Conservation (phyloP, 2,888 invertebrate genomes). For the Hoplodrina blanda region DNA sequence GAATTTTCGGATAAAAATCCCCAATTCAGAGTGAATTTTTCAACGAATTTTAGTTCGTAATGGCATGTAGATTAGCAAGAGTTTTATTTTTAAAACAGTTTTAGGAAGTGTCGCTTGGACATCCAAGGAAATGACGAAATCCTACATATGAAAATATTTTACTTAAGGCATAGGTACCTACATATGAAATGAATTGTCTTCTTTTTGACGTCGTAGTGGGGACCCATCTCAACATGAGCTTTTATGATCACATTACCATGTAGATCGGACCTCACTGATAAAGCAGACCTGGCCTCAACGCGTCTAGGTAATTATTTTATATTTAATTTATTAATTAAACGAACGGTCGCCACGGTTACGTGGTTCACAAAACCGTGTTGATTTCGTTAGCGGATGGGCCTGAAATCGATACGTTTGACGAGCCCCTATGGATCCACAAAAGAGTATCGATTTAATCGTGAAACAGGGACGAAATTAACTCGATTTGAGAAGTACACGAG, state of each 20-base stretch:
- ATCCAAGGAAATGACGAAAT: too few species aligned
- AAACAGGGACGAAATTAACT: constrained; percentile 17
- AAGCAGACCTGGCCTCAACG: constrained; percentile 20
- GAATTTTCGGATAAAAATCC: constrained; percentile 24
- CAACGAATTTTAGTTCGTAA: constrained; percentile 6
- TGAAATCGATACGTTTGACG: constrained; percentile 45
- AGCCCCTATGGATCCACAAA: constrained; percentile 38
- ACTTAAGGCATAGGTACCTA: too few species aligned
- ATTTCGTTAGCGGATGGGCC: constrained; percentile 30
- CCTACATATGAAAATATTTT: too few species aligned
- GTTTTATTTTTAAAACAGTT: neutral
- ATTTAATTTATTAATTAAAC: constrained; percentile 36
- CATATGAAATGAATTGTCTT: constrained; percentile 1
- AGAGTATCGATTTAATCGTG: constrained; percentile 40
- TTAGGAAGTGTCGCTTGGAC: neutral
- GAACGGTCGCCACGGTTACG: neutral
- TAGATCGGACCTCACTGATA: constrained; percentile 36
- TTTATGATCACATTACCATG: constrained; percentile 16
- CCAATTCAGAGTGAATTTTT: neutral
- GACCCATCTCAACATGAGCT: constrained; percentile 19
- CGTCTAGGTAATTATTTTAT: constrained; percentile 11
- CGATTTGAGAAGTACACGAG: constrained; percentile 16
- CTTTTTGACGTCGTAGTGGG: constrained; percentile 7
- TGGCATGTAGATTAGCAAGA: neutral
- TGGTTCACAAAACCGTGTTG: constrained; percentile 27